phyloP scores from a whole-genome alignment of 2,113 vertebrate genomes.

The Sinosuthora webbiana region DNA sequence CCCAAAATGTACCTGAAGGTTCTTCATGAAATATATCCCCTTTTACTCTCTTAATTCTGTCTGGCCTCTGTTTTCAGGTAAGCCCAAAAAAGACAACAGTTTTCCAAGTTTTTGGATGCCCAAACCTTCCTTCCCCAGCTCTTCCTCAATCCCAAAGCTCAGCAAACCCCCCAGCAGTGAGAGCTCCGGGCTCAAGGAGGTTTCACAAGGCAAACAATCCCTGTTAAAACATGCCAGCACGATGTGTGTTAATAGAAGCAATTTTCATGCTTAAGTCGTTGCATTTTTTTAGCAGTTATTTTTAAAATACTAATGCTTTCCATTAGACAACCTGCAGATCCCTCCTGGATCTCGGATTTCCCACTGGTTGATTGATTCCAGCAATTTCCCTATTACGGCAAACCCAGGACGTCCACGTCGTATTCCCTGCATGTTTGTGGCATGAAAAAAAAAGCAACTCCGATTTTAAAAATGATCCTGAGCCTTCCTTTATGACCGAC shows the following conservation, averaged over 20 bases:
- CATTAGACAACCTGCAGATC: conserved; percentile 31
- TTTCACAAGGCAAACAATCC: neutral
- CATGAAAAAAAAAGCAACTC: neutral
- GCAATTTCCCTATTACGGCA: conserved; percentile 44
- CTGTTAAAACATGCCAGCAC: neutral
- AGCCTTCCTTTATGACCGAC: conserved; percentile 40
- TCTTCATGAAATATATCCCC: rapidly evolving
- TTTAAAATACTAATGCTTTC: conserved; percentile 25
- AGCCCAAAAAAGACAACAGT: neutral
- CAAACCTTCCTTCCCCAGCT: neutral
- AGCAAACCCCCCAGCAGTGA: neutral
- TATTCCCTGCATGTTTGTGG: neutral
- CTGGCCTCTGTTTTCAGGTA: neutral
- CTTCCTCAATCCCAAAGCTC: rapidly evolving
- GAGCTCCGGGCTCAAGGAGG: rapidly evolving
- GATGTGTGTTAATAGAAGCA: neutral
- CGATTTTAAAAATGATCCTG: neutral
- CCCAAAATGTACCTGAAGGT: neutral
- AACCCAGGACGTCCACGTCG: conserved; percentile 12
- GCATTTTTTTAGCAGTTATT: neutral
- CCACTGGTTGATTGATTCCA: conserved; percentile 49
- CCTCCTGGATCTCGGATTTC: conserved; percentile 38
- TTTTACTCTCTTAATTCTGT: neutral
- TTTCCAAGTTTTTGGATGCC: neutral
- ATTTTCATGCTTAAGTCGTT: neutral